Conservation (phyloP, 2,888 invertebrate genomes). For the Dicranocentrus wangi region DNA sequence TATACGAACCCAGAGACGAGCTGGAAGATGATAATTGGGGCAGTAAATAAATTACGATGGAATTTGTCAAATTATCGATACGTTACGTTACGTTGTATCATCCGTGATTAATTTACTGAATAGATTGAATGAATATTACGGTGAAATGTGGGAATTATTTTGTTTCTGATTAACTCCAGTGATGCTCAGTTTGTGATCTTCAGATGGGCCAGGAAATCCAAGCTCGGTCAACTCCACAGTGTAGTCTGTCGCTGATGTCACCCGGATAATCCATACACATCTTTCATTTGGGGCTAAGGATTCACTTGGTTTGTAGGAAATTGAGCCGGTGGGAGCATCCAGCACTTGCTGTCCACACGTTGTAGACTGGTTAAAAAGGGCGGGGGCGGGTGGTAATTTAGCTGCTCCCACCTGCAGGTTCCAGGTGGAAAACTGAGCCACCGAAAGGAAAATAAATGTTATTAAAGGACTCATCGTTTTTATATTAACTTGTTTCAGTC, state of each 20-base stretch:
- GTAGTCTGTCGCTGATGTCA: background rate
- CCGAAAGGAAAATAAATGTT: too few species aligned
- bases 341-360: background rate
- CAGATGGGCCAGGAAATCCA: background rate
- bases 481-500: too few species aligned
- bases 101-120: too few species aligned
- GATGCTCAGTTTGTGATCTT: background rate
- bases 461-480: too few species aligned
- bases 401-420: too few species aligned
- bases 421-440: too few species aligned
- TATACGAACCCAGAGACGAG: background rate
- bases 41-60: background rate
- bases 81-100: background rate
- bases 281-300: background rate
- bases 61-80: background rate
- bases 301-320: background rate
- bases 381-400: too few species aligned
- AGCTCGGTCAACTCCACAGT: background rate
- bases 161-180: background rate
- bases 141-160: background rate
- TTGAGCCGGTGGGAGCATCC: background rate
- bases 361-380: too few species aligned
- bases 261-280: background rate
- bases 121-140: too few species aligned
- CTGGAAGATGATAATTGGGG: background rate